Conservation (phyloP, 2,888 invertebrate genomes). For the Clitarchus hookeri region DNA sequence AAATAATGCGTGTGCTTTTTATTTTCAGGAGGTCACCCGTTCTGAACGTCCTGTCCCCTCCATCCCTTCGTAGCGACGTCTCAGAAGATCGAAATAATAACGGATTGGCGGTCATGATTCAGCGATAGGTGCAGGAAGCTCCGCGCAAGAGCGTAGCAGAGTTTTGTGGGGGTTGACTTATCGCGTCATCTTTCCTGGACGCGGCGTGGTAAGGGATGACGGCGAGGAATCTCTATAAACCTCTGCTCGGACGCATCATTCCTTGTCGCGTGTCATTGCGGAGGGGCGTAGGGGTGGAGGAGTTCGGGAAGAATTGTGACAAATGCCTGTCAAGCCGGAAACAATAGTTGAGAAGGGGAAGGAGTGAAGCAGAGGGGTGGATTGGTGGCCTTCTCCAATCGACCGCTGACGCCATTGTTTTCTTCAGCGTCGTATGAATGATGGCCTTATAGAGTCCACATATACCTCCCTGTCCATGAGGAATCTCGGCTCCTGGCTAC, state of each 20-base stretch:
- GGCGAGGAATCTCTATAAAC: not conserved
- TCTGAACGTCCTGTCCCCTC: too few relatives aligned
- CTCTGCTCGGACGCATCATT: not conserved
- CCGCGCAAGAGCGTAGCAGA: not conserved
- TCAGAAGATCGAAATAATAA: not conserved
- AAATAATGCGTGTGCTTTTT: too few relatives aligned
- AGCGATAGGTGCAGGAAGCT: not conserved
- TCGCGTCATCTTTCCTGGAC: slow-evolving; percentile 6
- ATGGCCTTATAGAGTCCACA: too few relatives aligned
- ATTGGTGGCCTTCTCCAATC: too few relatives aligned
- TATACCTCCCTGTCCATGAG: too few relatives aligned
- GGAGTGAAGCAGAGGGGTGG: too few relatives aligned
- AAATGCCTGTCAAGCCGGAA: slow-evolving; percentile 16
- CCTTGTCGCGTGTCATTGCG: not conserved
- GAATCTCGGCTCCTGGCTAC: too few relatives aligned
- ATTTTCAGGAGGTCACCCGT: too few relatives aligned
- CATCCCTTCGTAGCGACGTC: too few relatives aligned
- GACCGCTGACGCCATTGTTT: too few relatives aligned
- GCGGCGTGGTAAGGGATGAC: not conserved
- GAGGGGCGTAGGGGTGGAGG: not conserved
- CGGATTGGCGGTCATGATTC: not conserved
- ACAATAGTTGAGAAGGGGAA: not conserved
- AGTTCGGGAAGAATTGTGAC: not conserved
- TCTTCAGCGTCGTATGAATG: too few relatives aligned
- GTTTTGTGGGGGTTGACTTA: not conserved